A percentile compares a stretch with the other conserved stretches of the same genome.
These are phyloP conservation scores for Bovichtus variegatus DNA, from an alignment of 2,797 vertebrate genomes.

Conservation along the genomic window DNA sequence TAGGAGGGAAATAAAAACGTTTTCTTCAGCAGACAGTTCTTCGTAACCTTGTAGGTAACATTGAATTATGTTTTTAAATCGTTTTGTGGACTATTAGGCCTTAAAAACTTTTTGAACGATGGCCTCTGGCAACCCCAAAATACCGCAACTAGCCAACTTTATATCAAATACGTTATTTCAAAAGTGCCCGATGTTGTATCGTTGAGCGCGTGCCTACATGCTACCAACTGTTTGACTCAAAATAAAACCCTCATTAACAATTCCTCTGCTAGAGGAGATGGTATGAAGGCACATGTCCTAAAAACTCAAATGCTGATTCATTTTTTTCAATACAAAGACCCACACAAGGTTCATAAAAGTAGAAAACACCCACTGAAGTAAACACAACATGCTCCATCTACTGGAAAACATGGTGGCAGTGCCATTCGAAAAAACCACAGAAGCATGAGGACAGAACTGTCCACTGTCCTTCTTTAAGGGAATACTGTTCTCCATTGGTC, in stretches of 20 bases:
- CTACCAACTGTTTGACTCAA: slow-evolving; percentile 36
- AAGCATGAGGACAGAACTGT: slow-evolving; percentile 21
- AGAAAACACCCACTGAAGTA: slow-evolving; percentile 64
- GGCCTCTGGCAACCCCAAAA: slow-evolving; percentile 21
- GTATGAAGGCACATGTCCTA: slow-evolving; percentile 81
- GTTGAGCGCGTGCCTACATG: slow-evolving; percentile 8
- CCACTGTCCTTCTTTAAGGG: slow-evolving; percentile 24
- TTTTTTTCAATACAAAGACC: slow-evolving; percentile 55
- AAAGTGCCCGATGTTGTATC: slow-evolving; percentile 31
- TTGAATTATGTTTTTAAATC: background rate
- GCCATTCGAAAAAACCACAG: slow-evolving; percentile 36
- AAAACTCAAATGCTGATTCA: slow-evolving; percentile 56
- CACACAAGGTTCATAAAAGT: slow-evolving; percentile 64
- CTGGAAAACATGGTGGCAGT: slow-evolving; percentile 62
- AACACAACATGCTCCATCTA: slow-evolving; percentile 59
- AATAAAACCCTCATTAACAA: slow-evolving; percentile 70
- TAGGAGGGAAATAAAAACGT: slow-evolving; percentile 1
- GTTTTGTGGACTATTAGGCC: background rate
- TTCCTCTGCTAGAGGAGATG: slow-evolving; percentile 65
- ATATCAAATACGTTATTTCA: slow-evolving; percentile 41
- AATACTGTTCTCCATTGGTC: slow-evolving; percentile 49
- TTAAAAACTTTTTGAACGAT: slow-evolving; percentile 5
- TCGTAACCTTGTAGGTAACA: background rate
- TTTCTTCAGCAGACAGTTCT: slow-evolving; percentile 27
- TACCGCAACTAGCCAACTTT: background rate